phyloP scores from a whole-genome alignment of 2,113 vertebrate species.

The Prochilodus magdalenae region DNA sequence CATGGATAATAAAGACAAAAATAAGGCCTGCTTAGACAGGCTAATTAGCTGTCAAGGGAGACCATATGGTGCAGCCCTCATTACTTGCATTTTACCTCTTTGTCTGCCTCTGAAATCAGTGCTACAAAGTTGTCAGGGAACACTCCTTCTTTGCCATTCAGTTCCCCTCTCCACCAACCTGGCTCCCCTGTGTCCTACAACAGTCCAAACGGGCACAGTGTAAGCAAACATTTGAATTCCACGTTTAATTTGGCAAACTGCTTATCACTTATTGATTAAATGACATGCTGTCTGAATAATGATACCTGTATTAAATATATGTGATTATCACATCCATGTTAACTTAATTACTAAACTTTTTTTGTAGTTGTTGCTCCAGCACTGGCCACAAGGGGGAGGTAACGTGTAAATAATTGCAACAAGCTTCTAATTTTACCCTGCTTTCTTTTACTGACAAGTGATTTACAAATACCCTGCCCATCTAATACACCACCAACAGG shows the following conservation, averaged over 20 bases:
- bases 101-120: slow-evolving; percentile 84
- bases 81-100: slow-evolving; percentile 82
- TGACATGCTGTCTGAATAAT: not conserved
- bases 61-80: not conserved
- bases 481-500: not conserved
- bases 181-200: slow-evolving; percentile 89
- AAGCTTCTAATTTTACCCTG: not conserved
- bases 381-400: slow-evolving; percentile 3
- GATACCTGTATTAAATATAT: not conserved
- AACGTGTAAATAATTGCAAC: not conserved
- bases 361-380: not conserved
- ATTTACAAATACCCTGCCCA: not conserved
- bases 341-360: no score
- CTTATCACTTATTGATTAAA: not conserved
- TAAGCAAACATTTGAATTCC: not conserved
- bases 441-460: not conserved
- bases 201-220: not conserved
- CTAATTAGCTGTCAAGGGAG: not conserved
- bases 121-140: slow-evolving; percentile 93
- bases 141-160: slow-evolving; percentile 88
- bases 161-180: slow-evolving; percentile 94
- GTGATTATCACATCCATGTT: not conserved
- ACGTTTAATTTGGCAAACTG: not conserved
- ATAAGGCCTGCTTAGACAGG: not conserved
- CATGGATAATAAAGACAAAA: not conserved